Conservation (phyloP, 2,797 vertebrate genomes). For the Poeciliopsis presidionis region DNA sequence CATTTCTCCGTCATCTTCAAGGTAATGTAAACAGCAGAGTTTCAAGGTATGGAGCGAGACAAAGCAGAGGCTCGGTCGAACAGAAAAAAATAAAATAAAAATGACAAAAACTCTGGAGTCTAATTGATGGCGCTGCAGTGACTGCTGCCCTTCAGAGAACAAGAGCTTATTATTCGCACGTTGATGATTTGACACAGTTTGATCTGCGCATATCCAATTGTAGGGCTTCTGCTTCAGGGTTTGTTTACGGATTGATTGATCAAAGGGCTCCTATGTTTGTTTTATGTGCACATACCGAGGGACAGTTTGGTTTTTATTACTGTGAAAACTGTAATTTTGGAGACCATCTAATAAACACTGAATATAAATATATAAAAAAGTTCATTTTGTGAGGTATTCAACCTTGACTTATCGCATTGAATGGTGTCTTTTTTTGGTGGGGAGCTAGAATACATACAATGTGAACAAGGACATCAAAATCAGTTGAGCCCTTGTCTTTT, state of each 20-base stretch:
- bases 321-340: constrained; percentile 56
- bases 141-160: constrained; percentile 77
- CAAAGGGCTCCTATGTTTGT: constrained; percentile 78
- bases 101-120: constrained; percentile 49
- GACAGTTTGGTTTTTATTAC: constrained; percentile 72
- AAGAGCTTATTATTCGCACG: constrained; percentile 74
- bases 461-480: background rate
- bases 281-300: constrained; percentile 72
- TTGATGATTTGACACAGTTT: constrained; percentile 80
- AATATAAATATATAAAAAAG: constrained; percentile 45
- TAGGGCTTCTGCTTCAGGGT: constrained; percentile 71
- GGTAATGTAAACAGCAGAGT: constrained; percentile 56
- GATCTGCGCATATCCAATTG: constrained; percentile 73
- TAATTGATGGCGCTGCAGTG: constrained; percentile 79
- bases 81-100: constrained; percentile 3
- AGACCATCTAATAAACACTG: constrained; percentile 64
- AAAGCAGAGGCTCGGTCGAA: constrained; percentile 54
- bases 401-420: constrained; percentile 30
- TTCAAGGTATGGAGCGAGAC: constrained; percentile 54
- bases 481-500: background rate
- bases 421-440: background rate
- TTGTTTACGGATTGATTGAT: constrained; percentile 82
- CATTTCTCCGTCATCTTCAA: constrained; percentile 46
- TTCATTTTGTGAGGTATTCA: constrained; percentile 18
- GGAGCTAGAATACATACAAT: background rate